These are phyloP conservation scores for Drosophila rellima DNA, from an alignment of 2,888 invertebrate genomes.

Conservation along the genomic window DNA sequence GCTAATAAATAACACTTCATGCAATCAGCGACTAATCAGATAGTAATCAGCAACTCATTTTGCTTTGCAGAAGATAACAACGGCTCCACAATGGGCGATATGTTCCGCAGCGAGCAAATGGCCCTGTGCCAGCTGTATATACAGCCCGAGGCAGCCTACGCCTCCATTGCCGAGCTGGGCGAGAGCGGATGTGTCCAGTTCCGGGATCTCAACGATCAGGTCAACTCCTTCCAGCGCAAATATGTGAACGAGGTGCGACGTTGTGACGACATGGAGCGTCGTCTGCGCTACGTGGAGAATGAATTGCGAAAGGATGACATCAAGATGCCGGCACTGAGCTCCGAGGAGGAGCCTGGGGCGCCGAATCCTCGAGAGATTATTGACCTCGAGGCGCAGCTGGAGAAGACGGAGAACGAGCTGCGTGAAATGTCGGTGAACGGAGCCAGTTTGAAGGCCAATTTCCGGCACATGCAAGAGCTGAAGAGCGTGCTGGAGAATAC, in stretches of 20 bases:
- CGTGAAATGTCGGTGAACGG: constrained; percentile 97
- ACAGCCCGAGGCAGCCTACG: constrained; percentile 97
- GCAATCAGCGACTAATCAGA: constrained; percentile 53
- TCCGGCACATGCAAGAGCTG: constrained; percentile 95
- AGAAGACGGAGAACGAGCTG: constrained; percentile 98
- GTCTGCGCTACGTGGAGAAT: constrained; percentile 91
- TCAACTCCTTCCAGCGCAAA: constrained; percentile 93
- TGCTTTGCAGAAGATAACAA: constrained; percentile 44
- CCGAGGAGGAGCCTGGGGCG: constrained; percentile 89
- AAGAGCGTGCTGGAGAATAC: constrained; percentile 97
- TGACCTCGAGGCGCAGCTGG: constrained; percentile 93
- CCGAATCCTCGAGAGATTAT: constrained; percentile 92
- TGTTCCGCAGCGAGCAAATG: constrained; percentile 97
- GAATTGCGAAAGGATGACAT: constrained; percentile 92
- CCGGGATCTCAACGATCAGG: constrained; percentile 94
- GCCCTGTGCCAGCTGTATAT: constrained; percentile 97
- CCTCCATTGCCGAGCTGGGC: constrained; percentile 96
- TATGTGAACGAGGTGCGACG: constrained; percentile 93
- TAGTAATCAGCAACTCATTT: constrained; percentile 52
- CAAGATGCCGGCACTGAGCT: constrained; percentile 88
- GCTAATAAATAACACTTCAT: constrained; percentile 58
- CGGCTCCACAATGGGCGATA: constrained; percentile 89
- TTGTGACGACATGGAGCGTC: constrained; percentile 94
- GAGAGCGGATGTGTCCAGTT: constrained; percentile 98
- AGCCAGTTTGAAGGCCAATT: constrained; percentile 96